Conservation (phyloP, 2,113 vertebrate species). For the Scopus umbretta region DNA sequence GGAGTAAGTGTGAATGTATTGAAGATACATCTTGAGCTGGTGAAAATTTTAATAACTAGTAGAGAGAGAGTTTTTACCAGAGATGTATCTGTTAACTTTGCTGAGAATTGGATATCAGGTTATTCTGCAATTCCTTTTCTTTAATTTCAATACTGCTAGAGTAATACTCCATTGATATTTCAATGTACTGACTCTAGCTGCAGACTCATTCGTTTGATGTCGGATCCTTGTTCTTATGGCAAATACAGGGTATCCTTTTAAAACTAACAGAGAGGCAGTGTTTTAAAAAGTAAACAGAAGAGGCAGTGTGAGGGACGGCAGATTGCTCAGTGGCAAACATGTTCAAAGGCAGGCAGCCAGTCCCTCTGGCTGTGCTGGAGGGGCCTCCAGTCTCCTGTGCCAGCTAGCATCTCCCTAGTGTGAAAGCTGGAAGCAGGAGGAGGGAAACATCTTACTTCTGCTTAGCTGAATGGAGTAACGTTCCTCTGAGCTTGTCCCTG, state of each 20-base stretch:
- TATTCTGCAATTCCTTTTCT: neutral
- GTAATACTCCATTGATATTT: neutral
- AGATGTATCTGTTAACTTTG: neutral
- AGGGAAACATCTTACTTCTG: neutral
- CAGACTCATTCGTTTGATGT: neutral
- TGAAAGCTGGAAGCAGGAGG: neutral
- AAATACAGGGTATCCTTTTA: neutral
- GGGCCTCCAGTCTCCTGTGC: neutral
- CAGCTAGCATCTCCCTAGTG: neutral
- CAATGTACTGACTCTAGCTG: neutral
- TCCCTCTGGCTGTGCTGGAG: neutral
- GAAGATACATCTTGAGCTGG: neutral
- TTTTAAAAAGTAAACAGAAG: neutral
- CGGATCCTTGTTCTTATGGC: neutral
- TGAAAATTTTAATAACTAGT: neutral
- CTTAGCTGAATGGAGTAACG: neutral
- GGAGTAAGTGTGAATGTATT: neutral
- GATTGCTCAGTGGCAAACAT: neutral
- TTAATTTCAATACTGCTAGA: neutral
- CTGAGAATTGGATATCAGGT: neutral
- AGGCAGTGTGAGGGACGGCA: neutral
- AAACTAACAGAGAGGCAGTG: neutral
- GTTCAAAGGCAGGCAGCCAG: neutral
- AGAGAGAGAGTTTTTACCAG: neutral
- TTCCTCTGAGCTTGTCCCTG: neutral